phyloP scores from a whole-genome alignment of 1,140 invertebrate species.

The Antheraea mylitta region DNA sequence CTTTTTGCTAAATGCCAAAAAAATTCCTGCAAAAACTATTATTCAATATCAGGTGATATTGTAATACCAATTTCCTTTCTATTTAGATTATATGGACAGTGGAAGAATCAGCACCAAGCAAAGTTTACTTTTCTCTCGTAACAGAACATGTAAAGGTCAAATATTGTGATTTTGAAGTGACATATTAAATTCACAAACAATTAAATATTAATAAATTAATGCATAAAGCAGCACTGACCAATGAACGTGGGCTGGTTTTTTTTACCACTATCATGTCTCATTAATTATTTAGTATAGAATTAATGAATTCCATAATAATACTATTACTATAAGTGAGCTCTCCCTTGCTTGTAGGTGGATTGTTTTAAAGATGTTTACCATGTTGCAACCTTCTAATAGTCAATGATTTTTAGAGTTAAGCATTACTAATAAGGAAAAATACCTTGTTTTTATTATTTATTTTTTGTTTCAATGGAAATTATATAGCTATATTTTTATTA shows the following conservation, averaged over 20 bases:
- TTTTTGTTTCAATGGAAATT: conserved; percentile 75
- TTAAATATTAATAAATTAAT: background rate
- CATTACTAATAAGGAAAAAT: conserved; percentile 72
- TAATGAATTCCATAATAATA: conserved; percentile 74
- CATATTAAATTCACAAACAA: background rate
- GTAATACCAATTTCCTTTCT: conserved; percentile 60
- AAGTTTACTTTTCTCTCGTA: background rate
- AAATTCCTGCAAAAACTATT: conserved; percentile 66
- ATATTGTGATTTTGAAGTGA: background rate
- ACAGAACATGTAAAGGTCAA: background rate
- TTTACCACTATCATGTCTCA: conserved; percentile 48
- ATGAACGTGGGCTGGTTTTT: conserved; percentile 33
- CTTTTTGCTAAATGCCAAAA: conserved; percentile 75
- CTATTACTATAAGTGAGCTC: conserved; percentile 59
- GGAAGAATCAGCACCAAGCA: conserved; percentile 6
- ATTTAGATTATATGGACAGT: conserved; percentile 50
- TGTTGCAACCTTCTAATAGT: conserved; percentile 69
- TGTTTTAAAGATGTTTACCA: conserved; percentile 73
- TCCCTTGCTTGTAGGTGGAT: conserved; percentile 73
- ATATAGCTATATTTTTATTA: conserved; percentile 79
- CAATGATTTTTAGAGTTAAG: conserved; percentile 73
- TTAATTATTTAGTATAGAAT: conserved; percentile 64
- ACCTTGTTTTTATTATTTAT: conserved; percentile 78
- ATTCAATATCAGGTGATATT: conserved; percentile 39
- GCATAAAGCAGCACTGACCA: background rate